Base-by-base conservation (phyloP, 2,113 vertebrate species). In the Toxotes chatareus region DNA sequence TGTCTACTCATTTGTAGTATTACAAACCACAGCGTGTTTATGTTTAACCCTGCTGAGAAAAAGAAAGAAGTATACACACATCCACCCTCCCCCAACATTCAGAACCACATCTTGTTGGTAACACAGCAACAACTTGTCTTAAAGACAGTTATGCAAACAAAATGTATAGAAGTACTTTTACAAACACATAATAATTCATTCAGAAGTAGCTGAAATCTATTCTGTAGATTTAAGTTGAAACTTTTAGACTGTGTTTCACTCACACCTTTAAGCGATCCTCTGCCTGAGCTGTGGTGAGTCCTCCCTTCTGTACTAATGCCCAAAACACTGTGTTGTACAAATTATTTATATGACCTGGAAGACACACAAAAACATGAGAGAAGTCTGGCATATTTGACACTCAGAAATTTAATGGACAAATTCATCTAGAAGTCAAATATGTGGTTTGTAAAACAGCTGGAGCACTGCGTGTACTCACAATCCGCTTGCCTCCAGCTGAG, bases 401-500 rank as follows among this genome's bases (percentile, higher is more conserved):
- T 34, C 0, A 1, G 46, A 8, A 40, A 34, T 21, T 38, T 42
- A 7, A 36, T 19, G 23, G 61, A n/a, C 5, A 4, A 12, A 16
- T 23, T 32, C 16, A 55, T 40, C 7, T 31, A 4, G 7, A 21
- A 27, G 38, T 79, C 12, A 32, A 62, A 31, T 1, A 3, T 19
- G 16, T 8, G 32, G 65, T 51, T 36, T 73, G 32, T 19, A 16
- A 49, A 46, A 19, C 36, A 40, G 21, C 3, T 5, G 1, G 2
- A 72, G 32, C 17, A 64, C 16, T 21, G 17, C 19, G 1, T 19
- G 23, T 12, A 70, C 98, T 97, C 94, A 99, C 98, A 99, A 79
- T 99, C 98, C 34, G 97, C 98, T 91, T 99, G 98, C 84, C 98
- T 96, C 98, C 98, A 99, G 89, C 97, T 98, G 76, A 99, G 95